Evolutionary conservation across 2,797 vertebrate genomes (phyloP).

Genomic region (Oreochromis mossambicus): DNA sequence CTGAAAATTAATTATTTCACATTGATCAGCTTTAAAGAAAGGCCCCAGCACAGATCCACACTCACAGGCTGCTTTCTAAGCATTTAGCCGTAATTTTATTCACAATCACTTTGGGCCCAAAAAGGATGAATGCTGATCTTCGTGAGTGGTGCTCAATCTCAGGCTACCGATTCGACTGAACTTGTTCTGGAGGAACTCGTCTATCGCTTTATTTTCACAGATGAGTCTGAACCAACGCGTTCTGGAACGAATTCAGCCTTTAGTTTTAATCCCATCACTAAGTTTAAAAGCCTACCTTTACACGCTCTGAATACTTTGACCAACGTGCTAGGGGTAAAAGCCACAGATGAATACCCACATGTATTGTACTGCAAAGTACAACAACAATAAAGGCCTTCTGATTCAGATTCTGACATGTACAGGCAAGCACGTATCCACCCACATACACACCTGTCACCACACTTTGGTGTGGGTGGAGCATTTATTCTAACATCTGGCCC

Average conservation of each 20-base stretch:
- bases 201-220: conserved; percentile 7
- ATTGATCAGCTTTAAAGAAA: not conserved
- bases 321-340: not conserved
- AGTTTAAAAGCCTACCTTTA: not conserved
- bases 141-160: not conserved
- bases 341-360: not conserved
- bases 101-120: not conserved
- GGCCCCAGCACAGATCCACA: not conserved
- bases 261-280: conserved; percentile 28
- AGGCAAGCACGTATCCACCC: conserved; percentile 3
- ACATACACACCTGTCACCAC: conserved; percentile 28
- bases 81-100: not conserved
- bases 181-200: not conserved
- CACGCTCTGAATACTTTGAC: not conserved
- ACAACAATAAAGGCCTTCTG: not conserved
- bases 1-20: not conserved
- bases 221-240: conserved; percentile 1
- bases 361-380: not conserved
- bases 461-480: not conserved
- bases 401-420: not conserved
- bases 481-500: not conserved
- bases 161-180: not conserved
- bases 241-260: not conserved
- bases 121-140: not conserved
- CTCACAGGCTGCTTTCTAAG: not conserved